Evolutionary conservation across 2,888 invertebrate genomes (phyloP), one percentile per base, ranked within the genome.

Genomic region (Autographa gamma): DNA sequence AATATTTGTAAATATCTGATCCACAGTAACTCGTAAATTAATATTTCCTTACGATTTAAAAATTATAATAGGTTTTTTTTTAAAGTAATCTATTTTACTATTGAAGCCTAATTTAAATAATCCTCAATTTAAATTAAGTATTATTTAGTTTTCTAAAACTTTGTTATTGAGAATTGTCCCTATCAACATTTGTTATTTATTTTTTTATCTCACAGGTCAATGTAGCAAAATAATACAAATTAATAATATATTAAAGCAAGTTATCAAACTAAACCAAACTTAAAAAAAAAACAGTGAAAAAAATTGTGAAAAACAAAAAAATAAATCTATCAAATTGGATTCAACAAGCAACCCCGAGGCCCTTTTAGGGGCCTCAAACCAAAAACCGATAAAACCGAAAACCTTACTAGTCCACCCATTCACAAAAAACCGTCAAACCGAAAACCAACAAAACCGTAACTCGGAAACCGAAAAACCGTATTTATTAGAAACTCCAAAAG

Each of bases 321-420:
- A 48, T n/a, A 48, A 93, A 86, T 67, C 86, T 25, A 79, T 88
- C 95, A 95, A 91, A 92, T 95, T 95, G 95, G 95, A 93, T 95
- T 73, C 92, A 82, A 85, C 71, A 88, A 85, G 86, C 8, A 48
- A 70, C 0, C 54, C 69, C 66, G 91, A 90, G 95, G 95, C 95
- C 95, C 91, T 91, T 0, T 69, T 81, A 76, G 89, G 94, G 91
- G 93, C 92, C 90, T 92, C 92, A 87, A 85, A 74, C 14, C 76
- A 13, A 13, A 74, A 16, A 7, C 0, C 25, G 43, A 48, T 60
- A 82, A 86, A 74, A 73, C 73, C 91, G 0, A 94, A 92, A 85
- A 95, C 95, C 0, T 66, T 94, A 14, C 79, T 95, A 3, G 95
- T 95, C 0, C 92, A 93, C 14, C 95, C 95, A 0, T 94, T 92